Percentiles rank a stretch among this genome's conserved stretches.
These are phyloP conservation scores for Microcebus jonahi DNA, from an alignment of 2,113 vertebrate species.

Conservation along the genomic window DNA sequence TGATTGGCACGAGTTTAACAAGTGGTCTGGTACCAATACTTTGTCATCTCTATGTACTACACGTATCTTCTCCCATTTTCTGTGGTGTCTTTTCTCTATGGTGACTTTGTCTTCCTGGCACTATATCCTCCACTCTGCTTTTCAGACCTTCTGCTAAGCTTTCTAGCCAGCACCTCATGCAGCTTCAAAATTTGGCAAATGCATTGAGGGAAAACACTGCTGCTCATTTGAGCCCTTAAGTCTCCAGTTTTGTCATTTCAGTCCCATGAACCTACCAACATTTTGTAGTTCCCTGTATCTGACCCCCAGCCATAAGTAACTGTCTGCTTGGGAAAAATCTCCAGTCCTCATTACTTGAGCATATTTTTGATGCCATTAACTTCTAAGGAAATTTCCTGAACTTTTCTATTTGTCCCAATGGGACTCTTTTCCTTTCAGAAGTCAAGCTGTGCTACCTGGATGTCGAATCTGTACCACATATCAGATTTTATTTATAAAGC, in stretches of 20 bases:
- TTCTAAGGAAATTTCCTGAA: neutral
- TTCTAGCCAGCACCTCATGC: neutral
- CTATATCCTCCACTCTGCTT: neutral
- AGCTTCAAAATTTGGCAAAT: neutral
- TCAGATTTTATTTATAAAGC: neutral
- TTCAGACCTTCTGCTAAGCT: neutral
- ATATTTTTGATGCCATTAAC: neutral
- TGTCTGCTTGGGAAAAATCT: neutral
- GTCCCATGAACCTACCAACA: neutral
- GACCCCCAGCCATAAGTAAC: neutral
- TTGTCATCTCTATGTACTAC: rapidly evolving
- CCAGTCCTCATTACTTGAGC: neutral
- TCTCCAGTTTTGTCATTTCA: neutral
- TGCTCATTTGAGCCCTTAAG: neutral
- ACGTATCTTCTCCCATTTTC: neutral
- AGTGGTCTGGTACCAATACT: neutral
- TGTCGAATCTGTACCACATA: neutral
- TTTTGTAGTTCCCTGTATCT: neutral
- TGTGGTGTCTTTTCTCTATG: neutral
- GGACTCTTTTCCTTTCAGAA: neutral
- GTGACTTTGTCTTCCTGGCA: neutral
- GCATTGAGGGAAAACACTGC: neutral
- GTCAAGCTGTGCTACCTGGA: no score
- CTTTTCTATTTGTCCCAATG: slow-evolving; percentile 1
- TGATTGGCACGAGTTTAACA: neutral